A percentile compares a stretch with the other conserved stretches of the same genome.
Conservation (phyloP, 2,888 invertebrate genomes). For the Dasypogon diadema region DNA sequence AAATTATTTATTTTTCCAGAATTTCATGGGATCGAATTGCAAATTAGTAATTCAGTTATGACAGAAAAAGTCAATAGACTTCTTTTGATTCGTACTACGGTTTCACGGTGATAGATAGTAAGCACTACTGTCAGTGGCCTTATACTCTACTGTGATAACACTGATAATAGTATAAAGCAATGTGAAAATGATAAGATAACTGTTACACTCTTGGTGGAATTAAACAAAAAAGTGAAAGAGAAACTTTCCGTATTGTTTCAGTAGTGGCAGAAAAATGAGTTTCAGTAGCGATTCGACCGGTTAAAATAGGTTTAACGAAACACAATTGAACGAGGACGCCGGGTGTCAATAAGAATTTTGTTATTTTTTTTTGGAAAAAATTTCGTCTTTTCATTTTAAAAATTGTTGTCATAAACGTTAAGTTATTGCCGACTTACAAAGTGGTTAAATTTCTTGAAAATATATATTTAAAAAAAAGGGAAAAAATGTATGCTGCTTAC, state of each 20-base stretch:
- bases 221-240: background rate
- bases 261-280: background rate
- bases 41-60: no score
- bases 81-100: no score
- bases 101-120: no score
- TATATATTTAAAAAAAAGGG: background rate
- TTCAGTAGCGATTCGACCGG: background rate
- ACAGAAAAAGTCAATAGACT: no score
- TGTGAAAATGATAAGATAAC: background rate
- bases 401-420: background rate
- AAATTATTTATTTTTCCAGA: no score
- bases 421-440: background rate
- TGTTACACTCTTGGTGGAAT: background rate
- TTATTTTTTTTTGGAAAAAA: no score
- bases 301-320: background rate
- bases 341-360: no score
- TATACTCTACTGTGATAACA: background rate
- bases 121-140: no score
- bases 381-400: background rate
- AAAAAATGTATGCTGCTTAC: constrained; percentile 63
- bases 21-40: no score
- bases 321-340: no score
- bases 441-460: background rate
- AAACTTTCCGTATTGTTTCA: background rate
- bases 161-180: background rate